Evolutionary conservation across 1,140 invertebrate species (phyloP), one percentile per base, ranked within the genome.

Genomic region (Drosophila parvula): DNA sequence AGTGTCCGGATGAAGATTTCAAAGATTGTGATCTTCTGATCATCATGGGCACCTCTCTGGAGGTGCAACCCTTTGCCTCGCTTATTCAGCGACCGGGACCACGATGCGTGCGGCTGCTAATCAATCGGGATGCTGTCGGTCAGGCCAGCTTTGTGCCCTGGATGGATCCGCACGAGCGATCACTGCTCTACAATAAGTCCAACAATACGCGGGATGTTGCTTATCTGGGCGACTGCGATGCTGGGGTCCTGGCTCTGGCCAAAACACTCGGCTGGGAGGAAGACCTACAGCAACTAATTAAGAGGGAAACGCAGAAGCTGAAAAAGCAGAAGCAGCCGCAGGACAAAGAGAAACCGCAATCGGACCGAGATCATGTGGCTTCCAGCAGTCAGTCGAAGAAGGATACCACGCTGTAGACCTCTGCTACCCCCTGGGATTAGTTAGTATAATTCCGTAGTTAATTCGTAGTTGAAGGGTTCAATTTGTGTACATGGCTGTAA

Each of bases 11-110:
- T 18, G 91, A 94, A 71, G 98, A 99, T 93, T 98, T 99, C 90
- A 91, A 93, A 40, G 93, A 96, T 62, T 98, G 98, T 92, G 98
- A 99, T 93, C 93, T 99, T 61, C 93, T 99, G 7, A 97, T 99
- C 60, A 96, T 99, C 6, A 96, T 99, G 95, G 98, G 98, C 9
- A 99, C 98, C 3, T 99, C 98, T 18, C 93, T 99, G 51, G 95
- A 96, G 77, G 98, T 99, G 1, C 97, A 98, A 71, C 98, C 98
- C 2, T 99, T 99, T 94, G 97, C 97, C n/a, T 97, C 97, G 14
- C 93, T 99, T 7, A 93, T 97, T 68, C 95, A 96, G 82, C 95
- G 73, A 93, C 96, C 97, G 92, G 93, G 92, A 74, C 82, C 78
- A n/a, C 76, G 81, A 18, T 96, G 95, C 91, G 96, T 98, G 3